Percentiles rank a stretch among this genome's conserved stretches.
These are phyloP conservation scores for Heterodera filipjevi DNA, from an alignment of 2,888 invertebrate genomes.

Conservation along the genomic window DNA sequence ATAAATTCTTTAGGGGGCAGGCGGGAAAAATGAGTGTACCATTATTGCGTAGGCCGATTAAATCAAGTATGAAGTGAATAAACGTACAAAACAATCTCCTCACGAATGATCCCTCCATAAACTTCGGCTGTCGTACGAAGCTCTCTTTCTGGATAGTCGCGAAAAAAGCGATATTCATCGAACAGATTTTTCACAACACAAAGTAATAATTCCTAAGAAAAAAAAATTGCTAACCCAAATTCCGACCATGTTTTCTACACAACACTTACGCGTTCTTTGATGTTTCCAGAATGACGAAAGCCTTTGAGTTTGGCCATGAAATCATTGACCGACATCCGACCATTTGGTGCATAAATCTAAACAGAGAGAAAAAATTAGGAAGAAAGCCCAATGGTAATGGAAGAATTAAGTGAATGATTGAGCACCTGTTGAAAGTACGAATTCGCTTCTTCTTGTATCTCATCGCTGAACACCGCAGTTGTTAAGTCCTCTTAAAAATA, in stretches of 20 bases:
- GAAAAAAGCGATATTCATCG: slow-evolving; percentile 97
- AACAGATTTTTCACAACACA: slow-evolving; percentile 96
- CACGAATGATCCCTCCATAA: slow-evolving; percentile 79
- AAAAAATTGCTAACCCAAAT: too few species aligned
- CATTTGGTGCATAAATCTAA: slow-evolving; percentile 80
- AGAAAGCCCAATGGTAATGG: neutral
- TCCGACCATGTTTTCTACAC: too few species aligned
- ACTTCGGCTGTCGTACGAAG: slow-evolving; percentile 93
- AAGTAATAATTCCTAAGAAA: slow-evolving; percentile 75
- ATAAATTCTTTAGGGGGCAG: too few species aligned
- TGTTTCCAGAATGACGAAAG: slow-evolving; percentile 87
- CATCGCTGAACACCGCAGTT: slow-evolving; percentile 66
- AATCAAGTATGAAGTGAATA: neutral
- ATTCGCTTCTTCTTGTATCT: slow-evolving; percentile 98
- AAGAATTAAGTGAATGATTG: neutral
- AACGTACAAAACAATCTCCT: slow-evolving; percentile 67
- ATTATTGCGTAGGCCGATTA: too few species aligned
- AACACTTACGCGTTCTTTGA: slow-evolving; percentile 73
- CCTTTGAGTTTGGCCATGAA: slow-evolving; percentile 92
- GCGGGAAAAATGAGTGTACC: slow-evolving; percentile 24
- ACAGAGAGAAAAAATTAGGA: slow-evolving; percentile 20
- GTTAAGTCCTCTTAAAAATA: slow-evolving; percentile 29
- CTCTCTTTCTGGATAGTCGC: slow-evolving; percentile 97
- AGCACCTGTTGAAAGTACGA: slow-evolving; percentile 95
- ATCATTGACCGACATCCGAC: slow-evolving; percentile 88